phyloP scores from a whole-genome alignment of 2,797 vertebrate genomes.

The Premnoplex brunnescens region DNA sequence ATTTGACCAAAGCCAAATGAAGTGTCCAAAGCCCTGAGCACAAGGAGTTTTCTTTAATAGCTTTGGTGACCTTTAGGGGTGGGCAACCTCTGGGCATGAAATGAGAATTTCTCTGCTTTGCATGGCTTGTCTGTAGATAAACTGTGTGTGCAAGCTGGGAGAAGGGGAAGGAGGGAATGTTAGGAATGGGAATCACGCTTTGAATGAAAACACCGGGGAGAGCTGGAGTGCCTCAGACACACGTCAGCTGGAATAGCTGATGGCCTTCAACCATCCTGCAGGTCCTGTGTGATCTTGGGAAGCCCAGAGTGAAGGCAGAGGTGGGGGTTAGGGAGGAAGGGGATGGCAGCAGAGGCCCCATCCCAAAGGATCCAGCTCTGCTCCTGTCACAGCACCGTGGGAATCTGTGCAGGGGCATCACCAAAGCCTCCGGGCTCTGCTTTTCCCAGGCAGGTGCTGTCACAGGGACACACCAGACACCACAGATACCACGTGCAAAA shows the following conservation, averaged over 20 bases:
- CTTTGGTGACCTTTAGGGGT: slow-evolving; percentile 19
- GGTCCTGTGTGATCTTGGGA: neutral
- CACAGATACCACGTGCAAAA: neutral
- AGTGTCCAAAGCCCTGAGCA: slow-evolving; percentile 32
- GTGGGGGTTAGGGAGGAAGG: neutral
- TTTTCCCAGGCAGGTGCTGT: neutral
- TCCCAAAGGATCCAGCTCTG: neutral
- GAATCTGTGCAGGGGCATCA: accelerated
- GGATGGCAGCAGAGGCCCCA: neutral
- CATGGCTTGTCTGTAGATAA: neutral
- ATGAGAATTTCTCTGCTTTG: neutral
- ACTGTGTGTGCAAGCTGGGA: neutral
- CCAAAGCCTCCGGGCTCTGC: neutral
- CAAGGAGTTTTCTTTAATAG: neutral
- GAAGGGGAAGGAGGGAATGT: neutral
- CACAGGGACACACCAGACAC: neutral
- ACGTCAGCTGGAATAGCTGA: neutral
- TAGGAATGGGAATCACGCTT: neutral
- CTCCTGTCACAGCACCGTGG: neutral
- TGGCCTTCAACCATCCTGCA: neutral
- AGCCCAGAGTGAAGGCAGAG: neutral
- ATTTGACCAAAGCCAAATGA: slow-evolving; percentile 50
- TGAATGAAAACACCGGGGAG: neutral
- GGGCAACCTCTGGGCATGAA: neutral
- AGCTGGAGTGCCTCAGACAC: neutral